Evolutionary conservation across 2,888 invertebrate species (phyloP).

Genomic region (Brachypterus glaber): DNA sequence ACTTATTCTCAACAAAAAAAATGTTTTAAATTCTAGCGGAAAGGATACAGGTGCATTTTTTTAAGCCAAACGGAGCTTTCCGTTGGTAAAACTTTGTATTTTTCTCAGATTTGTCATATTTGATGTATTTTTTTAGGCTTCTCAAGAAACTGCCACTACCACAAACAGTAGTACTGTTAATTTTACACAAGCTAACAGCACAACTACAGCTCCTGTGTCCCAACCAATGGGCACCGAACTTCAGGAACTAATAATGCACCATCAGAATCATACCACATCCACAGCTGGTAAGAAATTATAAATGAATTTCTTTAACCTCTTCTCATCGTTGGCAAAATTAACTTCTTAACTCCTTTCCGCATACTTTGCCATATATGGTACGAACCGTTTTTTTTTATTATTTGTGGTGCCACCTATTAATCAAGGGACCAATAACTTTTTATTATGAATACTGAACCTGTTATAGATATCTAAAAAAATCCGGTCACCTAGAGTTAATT

Average conservation of each 20-base stretch:
- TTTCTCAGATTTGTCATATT: too few species aligned
- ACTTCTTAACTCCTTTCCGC: conserved; percentile 6
- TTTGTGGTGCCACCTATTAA: too few species aligned
- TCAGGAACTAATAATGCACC: conserved; percentile 41
- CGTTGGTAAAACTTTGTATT: too few species aligned
- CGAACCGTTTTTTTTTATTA: conserved; percentile 4
- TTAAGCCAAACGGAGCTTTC: too few species aligned
- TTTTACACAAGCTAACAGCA: conserved; percentile 33
- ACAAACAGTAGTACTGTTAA: conserved; percentile 32
- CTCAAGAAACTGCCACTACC: conserved; percentile 30
- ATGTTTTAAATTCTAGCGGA: too few species aligned
- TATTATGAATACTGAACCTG: too few species aligned
- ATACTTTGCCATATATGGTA: conserved; percentile 3
- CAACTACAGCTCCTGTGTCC: conserved; percentile 27
- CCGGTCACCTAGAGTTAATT: too few species aligned
- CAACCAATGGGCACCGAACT: conserved; percentile 38
- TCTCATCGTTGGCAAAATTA: not conserved
- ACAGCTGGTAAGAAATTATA: conserved; percentile 22
- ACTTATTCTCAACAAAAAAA: not conserved
- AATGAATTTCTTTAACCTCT: not conserved
- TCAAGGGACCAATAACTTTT: too few species aligned
- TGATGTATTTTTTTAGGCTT: conserved; percentile 24
- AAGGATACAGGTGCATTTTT: too few species aligned
- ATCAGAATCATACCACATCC: conserved; percentile 36
- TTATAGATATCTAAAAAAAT: too few species aligned